Evolutionary conservation across 2,888 invertebrate genomes (phyloP).

Genomic region (Drosophila siamana): DNA sequence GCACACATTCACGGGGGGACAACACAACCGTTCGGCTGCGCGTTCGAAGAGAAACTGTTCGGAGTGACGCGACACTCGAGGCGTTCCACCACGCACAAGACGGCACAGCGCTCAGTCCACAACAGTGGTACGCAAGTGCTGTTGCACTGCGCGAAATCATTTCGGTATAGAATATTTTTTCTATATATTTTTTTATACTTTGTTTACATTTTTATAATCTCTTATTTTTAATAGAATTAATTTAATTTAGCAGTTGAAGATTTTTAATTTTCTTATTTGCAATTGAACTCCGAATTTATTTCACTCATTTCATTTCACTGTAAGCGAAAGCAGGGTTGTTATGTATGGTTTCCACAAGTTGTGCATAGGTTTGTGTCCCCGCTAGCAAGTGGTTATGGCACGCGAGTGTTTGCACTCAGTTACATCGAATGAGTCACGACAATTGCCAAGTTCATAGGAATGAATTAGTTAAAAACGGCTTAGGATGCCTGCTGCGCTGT

Average conservation of each 20-base stretch:
- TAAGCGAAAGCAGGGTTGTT: background rate
- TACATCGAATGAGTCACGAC: slow-evolving; percentile 34
- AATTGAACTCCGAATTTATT: background rate
- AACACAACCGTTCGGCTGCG: slow-evolving; percentile 51
- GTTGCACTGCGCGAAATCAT: slow-evolving; percentile 8
- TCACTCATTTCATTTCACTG: background rate
- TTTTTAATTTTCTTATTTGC: background rate
- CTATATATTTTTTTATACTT: background rate
- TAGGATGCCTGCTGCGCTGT: background rate
- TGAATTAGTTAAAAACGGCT: slow-evolving; percentile 3
- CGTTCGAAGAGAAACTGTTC: slow-evolving; percentile 64
- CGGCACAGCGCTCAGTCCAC: slow-evolving; percentile 4
- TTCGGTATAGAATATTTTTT: background rate
- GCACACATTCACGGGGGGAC: slow-evolving; percentile 18
- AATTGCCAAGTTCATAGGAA: slow-evolving; percentile 14
- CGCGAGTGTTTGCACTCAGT: slow-evolving; percentile 12
- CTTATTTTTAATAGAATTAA: no score
- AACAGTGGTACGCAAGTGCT: slow-evolving; percentile 45
- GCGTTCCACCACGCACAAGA: slow-evolving; percentile 24
- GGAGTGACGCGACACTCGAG: slow-evolving; percentile 7
- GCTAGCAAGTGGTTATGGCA: slow-evolving; percentile 26
- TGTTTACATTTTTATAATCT: background rate
- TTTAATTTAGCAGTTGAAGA: no score
- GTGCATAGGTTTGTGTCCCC: slow-evolving; percentile 36
- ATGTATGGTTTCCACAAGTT: slow-evolving; percentile 5